Base-by-base conservation (phyloP, 2,888 invertebrate species). In the Tetragnatha montana region DNA sequence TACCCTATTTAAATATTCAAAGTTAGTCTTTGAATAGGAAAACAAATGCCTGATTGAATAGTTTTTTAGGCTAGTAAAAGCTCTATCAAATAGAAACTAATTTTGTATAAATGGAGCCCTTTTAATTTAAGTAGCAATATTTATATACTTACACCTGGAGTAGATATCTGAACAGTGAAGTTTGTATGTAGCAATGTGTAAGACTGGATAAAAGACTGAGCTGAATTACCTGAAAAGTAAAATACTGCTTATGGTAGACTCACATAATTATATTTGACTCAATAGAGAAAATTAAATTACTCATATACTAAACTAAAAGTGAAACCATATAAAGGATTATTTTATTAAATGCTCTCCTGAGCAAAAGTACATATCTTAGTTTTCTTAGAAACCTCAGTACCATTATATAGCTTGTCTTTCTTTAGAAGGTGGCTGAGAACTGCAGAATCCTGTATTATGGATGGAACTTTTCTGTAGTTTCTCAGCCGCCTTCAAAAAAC, bases 141-240 rank as follows among this genome's bases (percentile, higher is more conserved):
- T 60, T 8, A 17, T 60, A 60, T 21, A 84, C 89, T 84, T 92
- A 93, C 93, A 69, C 92, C 93, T 70, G 94, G 94, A 35, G 94
- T 93, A 0, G 94, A 93, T 50, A 94, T 92, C 91, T 94, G 94
- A 19, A 94, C 93, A 51, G 92, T 93, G 91, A 94, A 94, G 49
- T 93, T 93, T 49, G 94, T 93, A 89, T 93, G 93, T 1, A 93
- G 93, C 68, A 94, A 91, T 3, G 93, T 94, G 92, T 94, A 94
- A 10, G 94, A 93, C 86, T 94, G 94, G 73, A 94, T 93, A 92
- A 94, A 94, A 3, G 94, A 94, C 90, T 93, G 93, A 1, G 94
- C 93, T 7, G 93, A 93, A 6, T 94, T 94, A 87, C 94, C 94
- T 94, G 91, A 17, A 92, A 91, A 49, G 73, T 91, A 35, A 35